Percentiles rank a stretch among this genome's conserved stretches.
phyloP scores from a whole-genome alignment of 1,140 invertebrate species.

The Lepidurus apus region DNA sequence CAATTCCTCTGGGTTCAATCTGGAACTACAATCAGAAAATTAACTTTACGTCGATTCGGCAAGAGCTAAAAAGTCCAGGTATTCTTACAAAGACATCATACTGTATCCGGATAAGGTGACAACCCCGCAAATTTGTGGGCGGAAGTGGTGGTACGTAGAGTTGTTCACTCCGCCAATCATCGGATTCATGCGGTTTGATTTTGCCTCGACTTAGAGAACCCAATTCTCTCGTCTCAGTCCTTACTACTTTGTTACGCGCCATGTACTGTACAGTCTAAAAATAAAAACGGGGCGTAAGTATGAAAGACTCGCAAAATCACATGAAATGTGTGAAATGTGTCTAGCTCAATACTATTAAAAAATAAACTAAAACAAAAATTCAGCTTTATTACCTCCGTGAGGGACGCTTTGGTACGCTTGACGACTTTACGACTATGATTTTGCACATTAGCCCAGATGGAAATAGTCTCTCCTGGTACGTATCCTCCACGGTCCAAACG shows the following conservation, averaged over 20 bases:
- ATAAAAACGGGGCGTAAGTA: conserved; percentile 32
- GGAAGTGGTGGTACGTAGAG: conserved; percentile 89
- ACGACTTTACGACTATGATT: conserved; percentile 76
- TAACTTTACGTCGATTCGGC: background rate
- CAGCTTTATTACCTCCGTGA: conserved; percentile 62
- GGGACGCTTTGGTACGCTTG: conserved; percentile 64
- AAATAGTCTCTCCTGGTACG: conserved; percentile 86
- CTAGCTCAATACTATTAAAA: background rate
- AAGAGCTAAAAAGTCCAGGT: conserved; percentile 24
- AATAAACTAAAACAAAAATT: conserved; percentile 29
- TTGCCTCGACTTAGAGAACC: conserved; percentile 74
- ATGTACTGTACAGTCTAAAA: conserved; percentile 82
- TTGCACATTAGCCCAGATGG: conserved; percentile 73
- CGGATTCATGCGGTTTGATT: conserved; percentile 69
- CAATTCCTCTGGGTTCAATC: conserved; percentile 80
- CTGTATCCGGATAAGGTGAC: conserved; percentile 87
- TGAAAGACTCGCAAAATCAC: background rate
- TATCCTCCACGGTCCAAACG: conserved; percentile 84
- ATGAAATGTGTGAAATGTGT: background rate
- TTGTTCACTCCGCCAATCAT: conserved; percentile 84
- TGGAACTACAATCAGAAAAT: conserved; percentile 63
- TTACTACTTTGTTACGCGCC: conserved; percentile 75
- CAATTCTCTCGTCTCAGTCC: conserved; percentile 79
- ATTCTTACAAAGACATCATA: conserved; percentile 89
- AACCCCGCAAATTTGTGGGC: conserved; percentile 90